Evolutionary conservation across 92 coral and sea anemone genomes (phyloP).

Genomic region (Heliopora coerulea): DNA sequence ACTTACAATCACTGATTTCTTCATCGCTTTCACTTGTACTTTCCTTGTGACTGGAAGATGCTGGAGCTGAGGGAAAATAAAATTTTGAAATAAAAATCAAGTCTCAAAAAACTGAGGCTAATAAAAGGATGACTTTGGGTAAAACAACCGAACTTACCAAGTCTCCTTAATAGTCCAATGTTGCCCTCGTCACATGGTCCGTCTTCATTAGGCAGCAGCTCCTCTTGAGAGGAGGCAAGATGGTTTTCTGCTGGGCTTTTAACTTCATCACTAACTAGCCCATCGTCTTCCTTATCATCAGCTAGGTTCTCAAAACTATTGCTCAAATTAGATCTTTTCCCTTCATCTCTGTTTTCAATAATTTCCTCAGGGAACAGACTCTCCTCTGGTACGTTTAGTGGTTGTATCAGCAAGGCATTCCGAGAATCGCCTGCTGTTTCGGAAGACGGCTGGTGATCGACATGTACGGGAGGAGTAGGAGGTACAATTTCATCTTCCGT

Average conservation of each 20-base stretch:
- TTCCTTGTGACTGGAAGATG: conserved; percentile 7
- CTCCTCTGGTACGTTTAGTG: background rate
- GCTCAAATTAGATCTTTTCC: background rate
- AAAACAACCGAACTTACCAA: conserved; percentile 20
- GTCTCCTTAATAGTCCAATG: conserved; percentile 27
- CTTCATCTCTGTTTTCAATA: background rate
- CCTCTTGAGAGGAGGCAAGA: conserved; percentile 31
- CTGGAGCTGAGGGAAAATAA: conserved; percentile 5
- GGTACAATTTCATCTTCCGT: conserved; percentile 32
- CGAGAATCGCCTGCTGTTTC: background rate
- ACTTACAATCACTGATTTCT: conserved; percentile 36
- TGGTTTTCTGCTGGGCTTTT: conserved; percentile 6
- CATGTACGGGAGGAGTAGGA: conserved; percentile 35
- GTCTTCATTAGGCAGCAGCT: background rate
- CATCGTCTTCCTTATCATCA: conserved; percentile 12
- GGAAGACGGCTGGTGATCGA: background rate
- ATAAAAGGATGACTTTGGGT: too few relatives aligned
- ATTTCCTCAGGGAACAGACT: background rate
- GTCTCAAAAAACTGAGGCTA: too few relatives aligned
- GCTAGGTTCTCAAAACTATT: background rate
- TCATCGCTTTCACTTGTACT: conserved; percentile 26
- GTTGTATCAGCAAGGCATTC: background rate
- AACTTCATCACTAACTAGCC: background rate
- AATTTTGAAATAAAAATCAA: too few relatives aligned
- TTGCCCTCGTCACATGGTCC: conserved; percentile 10